Evolutionary conservation across 2,888 invertebrate species (phyloP).

Genomic region (Ornithoptera alexandrae): DNA sequence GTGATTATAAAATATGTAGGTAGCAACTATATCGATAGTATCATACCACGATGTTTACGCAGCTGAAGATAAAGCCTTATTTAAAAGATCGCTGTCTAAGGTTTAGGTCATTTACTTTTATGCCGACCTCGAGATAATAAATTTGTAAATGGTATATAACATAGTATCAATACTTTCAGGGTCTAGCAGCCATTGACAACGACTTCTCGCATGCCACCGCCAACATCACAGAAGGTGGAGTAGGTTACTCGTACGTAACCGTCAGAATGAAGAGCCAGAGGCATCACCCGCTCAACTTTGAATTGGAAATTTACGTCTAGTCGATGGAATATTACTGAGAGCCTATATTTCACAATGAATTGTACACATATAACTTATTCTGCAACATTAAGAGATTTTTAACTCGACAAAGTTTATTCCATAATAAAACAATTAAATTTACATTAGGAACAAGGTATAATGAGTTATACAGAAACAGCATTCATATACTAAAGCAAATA

Average conservation of each 20-base stretch:
- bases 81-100: not conserved
- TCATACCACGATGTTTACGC: not conserved
- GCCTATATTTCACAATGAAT: not conserved
- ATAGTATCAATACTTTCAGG: constrained; percentile 51
- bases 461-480: constrained; percentile 7
- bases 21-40: not conserved
- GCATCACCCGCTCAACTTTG: constrained; percentile 71
- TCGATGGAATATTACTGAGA: constrained; percentile 2
- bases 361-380: not conserved
- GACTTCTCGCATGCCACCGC: constrained; percentile 74
- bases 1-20: not conserved
- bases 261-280: constrained; percentile 74
- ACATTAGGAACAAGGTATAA: not conserved
- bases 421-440: not conserved
- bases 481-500: constrained; percentile 1
- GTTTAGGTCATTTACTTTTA: not conserved
- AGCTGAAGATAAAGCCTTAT: not conserved
- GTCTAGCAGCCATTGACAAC: constrained; percentile 68
- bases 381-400: not conserved
- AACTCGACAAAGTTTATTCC: not conserved
- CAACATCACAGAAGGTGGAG: constrained; percentile 69
- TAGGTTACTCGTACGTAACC: constrained; percentile 62
- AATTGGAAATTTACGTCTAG: constrained; percentile 71
- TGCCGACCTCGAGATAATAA: not conserved
- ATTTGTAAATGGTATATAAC: not conserved